Base-by-base conservation (phyloP, 2,113 vertebrate genomes). In the Spea bombifrons region DNA sequence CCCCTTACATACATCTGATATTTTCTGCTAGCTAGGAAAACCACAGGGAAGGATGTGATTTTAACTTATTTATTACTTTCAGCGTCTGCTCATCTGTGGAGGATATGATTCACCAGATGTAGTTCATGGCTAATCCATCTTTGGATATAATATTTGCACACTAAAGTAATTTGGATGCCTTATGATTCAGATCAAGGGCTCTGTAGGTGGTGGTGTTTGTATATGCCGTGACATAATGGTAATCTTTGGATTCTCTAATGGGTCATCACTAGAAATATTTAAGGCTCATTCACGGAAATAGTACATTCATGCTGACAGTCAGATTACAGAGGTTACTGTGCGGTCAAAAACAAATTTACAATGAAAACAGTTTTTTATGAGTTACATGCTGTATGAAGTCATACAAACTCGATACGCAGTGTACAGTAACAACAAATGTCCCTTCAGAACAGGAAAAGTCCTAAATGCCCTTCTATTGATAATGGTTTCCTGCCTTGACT, bases 101-200 rank as follows among this genome's bases (percentile, higher is more conserved):
- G 70, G 77, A 73, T 80, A 72, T 73, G 71, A 80, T 73, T 73
- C 63, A 73, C 67, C 70, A 49, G 49, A 73, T 59, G 77, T 47
- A 73, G n/a, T 48, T 67, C 53, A 73, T 80, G 61, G 70, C n/a
- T 79, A 66, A 73, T 67, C 77, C 30, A 30, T 67, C 71, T 50
- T 71, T 73, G 70, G 63, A 79, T 55, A 73, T 79, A 80, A 73
- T 30, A 30, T 30, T 73, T 79, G 55, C 44, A 66, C 63, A 73
- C 63, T 67, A 47, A 59, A 66, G 49, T 71, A 68, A 52, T 78
- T 71, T 71, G 48, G 61, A 30, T 73, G 71, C 12, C 50, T 46
- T 53, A 73, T 73, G 71, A 73, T 80, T 47, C 66, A 67, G 70
- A 79, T 79, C 67, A 78, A 78, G 75, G 10, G 57, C 50, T 63